phyloP scores from a whole-genome alignment of 1,140 invertebrate species.

The Drosophila leontia region DNA sequence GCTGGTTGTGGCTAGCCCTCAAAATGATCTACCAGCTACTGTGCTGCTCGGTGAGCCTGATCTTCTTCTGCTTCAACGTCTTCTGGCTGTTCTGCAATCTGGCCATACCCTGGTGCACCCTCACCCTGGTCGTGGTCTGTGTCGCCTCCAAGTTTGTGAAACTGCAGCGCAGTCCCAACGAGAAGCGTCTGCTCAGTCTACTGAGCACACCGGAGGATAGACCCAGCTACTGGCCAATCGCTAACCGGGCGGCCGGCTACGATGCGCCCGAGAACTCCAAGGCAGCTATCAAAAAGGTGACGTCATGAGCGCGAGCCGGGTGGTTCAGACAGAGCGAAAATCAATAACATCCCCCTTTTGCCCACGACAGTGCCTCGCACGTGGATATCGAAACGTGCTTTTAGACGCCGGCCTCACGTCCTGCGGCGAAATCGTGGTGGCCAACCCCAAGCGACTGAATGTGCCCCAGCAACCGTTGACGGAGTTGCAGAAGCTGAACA shows the following conservation, averaged over 20 bases:
- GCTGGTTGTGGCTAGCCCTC: constrained; percentile 68
- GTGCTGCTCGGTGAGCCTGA: constrained; percentile 70
- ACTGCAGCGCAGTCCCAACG: constrained; percentile 75
- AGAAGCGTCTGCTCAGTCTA: constrained; percentile 73
- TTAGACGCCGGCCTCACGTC: constrained; percentile 76
- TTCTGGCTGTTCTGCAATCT: constrained; percentile 83
- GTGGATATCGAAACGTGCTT: constrained; percentile 79
- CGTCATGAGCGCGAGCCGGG: constrained; percentile 39
- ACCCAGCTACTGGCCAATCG: constrained; percentile 80
- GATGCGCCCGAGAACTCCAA: constrained; percentile 84
- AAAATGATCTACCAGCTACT: constrained; percentile 84
- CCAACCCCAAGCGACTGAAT: constrained; percentile 73
- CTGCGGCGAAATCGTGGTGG: constrained; percentile 79
- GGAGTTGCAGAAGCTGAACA: constrained; percentile 75
- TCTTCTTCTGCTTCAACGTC: constrained; percentile 79
- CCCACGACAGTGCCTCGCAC: constrained; percentile 68
- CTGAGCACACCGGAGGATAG: constrained; percentile 65
- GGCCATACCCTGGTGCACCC: constrained; percentile 81
- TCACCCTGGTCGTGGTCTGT: constrained; percentile 73
- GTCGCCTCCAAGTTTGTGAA: constrained; percentile 82
- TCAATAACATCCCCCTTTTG: constrained; percentile 68
- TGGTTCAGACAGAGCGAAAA: constrained; percentile 53
- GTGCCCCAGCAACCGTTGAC: constrained; percentile 64
- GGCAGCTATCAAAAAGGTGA: constrained; percentile 80
- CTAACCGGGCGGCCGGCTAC: constrained; percentile 77